Base-by-base conservation (phyloP, 2,113 vertebrate species). In the Oreochromis niloticus region DNA sequence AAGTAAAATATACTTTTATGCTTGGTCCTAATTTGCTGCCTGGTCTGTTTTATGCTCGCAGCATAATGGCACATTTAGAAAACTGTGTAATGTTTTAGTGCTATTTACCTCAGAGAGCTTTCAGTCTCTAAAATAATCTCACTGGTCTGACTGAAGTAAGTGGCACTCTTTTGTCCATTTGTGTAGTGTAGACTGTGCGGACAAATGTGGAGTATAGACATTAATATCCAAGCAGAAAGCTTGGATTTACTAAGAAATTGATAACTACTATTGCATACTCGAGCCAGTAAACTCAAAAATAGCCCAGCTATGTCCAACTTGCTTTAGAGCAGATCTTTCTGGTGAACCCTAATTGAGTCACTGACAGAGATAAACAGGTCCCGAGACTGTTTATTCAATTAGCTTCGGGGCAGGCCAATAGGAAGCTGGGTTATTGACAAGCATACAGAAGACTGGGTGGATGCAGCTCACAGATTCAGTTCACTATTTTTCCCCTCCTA, bases 381-480 rank as follows among this genome's bases (percentile, higher is more conserved):
- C 3, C 1, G 1, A 43, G 13, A 24, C 1, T 73, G 2, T 46
- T 43, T 41, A 71, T 73, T 1, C 39, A 46, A 9, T 16, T 46
- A 27, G 68, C 68, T 46, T 73, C 2, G 0, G 68, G n/a, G 7
- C 22, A 73, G 13, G 1, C 68, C 46, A 3, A 46, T 1, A 46
- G n/a, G 68, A 73, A 73, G 22, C 68, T 73, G 68, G 68, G 0
- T 4, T 46, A 46, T 73, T 46, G 41, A 73, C 14, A 73, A 27
- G 41, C 22, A 46, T 10, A 27, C 22, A 27, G 68, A 46, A 16
- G 22, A 9, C 2, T 46, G n/a, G 13, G 13, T 16, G 22, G 22
- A 46, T 3, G 39, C 39, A 46, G 24, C 9, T 19, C 43, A 17
- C 1, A 48, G 41, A 30, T 63, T 63, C 59, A 63, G 8, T 63